Conservation (phyloP, 64 coral and sea anemone genomes). For the Stylophora pistillata region DNA sequence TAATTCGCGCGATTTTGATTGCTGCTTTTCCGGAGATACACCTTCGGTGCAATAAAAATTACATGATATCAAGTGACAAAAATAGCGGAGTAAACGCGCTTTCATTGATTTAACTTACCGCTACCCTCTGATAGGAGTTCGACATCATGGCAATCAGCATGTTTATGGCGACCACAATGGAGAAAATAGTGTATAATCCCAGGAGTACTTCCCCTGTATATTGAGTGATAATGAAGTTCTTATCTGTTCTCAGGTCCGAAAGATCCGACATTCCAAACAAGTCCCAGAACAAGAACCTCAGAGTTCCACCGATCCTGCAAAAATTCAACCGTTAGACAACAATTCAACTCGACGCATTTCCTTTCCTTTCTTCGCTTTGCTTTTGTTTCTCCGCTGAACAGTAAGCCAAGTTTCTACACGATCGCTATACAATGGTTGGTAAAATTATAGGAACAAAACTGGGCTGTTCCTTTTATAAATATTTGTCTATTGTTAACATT, state of each 20-base stretch:
- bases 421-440: no score
- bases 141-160: conserved; percentile 94
- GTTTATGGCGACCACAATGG: conserved; percentile 75
- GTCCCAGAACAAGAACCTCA: conserved; percentile 74
- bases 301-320: conserved; percentile 65
- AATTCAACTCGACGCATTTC: background rate
- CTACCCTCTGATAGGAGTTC: conserved; percentile 79
- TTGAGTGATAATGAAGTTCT: conserved; percentile 70
- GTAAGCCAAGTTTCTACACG: no score
- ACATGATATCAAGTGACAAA: no score
- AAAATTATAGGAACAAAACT: no score
- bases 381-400: no score
- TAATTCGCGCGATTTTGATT: no score
- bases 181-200: conserved; percentile 63
- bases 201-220: conserved; percentile 74
- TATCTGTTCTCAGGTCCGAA: conserved; percentile 43
- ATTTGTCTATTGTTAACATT: no score
- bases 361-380: no score
- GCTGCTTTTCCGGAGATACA: no score
- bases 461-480: no score
- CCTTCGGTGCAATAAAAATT: no score
- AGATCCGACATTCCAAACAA: conserved; percentile 83
- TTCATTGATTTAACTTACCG: conserved; percentile 29
- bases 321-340: background rate
- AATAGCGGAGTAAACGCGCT: background rate